A percentile compares a stretch with the other conserved stretches of the same genome.
These are phyloP conservation scores for Phorcus lineatus DNA, from an alignment of 2,888 invertebrate genomes.

Conservation along the genomic window DNA sequence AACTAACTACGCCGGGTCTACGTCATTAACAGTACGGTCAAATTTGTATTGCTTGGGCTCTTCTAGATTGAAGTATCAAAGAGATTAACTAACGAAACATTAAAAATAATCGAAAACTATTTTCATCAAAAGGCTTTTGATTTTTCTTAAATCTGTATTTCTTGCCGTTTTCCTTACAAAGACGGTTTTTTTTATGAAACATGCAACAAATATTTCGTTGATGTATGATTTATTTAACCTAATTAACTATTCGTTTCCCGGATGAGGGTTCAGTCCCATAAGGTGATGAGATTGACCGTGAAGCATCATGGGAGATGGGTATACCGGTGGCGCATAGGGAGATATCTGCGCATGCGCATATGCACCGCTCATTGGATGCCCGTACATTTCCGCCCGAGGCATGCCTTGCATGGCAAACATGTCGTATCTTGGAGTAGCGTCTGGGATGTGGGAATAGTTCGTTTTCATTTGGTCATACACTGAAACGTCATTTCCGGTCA, in stretches of 20 bases:
- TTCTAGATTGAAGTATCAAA: too few relatives aligned
- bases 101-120: too few relatives aligned
- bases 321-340: neutral
- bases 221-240: too few relatives aligned
- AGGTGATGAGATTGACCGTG: neutral
- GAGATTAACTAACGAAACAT: too few relatives aligned
- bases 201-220: too few relatives aligned
- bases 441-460: slow-evolving; percentile 33
- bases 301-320: neutral
- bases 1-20: too few relatives aligned
- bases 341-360: neutral
- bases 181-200: too few relatives aligned
- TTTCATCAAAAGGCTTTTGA: too few relatives aligned
- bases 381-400: neutral
- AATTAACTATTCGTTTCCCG: neutral
- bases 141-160: too few relatives aligned
- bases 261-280: neutral
- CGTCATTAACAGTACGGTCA: too few relatives aligned
- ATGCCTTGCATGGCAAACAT: slow-evolving; percentile 7
- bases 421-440: neutral
- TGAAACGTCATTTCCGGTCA: slow-evolving; percentile 33
- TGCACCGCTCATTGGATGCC: neutral
- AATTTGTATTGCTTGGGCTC: too few relatives aligned
- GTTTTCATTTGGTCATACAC: slow-evolving; percentile 44
- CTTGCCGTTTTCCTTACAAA: too few relatives aligned